These are phyloP conservation scores for Ictalurus punctatus DNA, from an alignment of 2,113 vertebrate genomes.

Conservation along the genomic window DNA sequence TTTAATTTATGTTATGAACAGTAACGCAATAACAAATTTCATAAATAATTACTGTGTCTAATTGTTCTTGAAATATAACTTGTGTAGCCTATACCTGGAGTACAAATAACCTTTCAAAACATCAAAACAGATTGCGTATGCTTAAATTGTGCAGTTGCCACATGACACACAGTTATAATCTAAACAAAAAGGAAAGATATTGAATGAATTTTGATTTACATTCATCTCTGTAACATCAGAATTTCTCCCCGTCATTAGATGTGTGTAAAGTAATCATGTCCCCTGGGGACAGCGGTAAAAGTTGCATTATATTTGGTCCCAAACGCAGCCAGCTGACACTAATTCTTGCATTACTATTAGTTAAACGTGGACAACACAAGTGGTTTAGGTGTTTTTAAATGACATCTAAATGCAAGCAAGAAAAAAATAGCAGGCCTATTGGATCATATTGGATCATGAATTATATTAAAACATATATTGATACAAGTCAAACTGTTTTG, in stretches of 20 bases:
- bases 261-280: not conserved
- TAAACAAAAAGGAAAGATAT: not conserved
- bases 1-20: not conserved
- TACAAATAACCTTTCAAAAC: not conserved
- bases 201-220: not conserved
- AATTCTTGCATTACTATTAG: not conserved
- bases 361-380: not conserved
- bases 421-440: not conserved
- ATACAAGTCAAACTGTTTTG: not conserved
- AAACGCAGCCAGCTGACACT: not conserved
- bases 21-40: not conserved
- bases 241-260: not conserved
- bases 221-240: not conserved
- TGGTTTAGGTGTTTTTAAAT: not conserved
- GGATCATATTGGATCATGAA: not conserved
- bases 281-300: not conserved
- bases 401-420: not conserved
- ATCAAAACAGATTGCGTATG: not conserved
- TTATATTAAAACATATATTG: not conserved
- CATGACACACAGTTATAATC: not conserved
- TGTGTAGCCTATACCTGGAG: not conserved
- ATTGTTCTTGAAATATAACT: not conserved
- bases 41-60: not conserved
- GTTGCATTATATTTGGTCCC: slow-evolving; percentile 21
- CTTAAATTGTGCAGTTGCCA: not conserved